A percentile compares a stretch with the other conserved stretches of the same genome.
Conservation (phyloP, 2,797 vertebrate species). For the Gobio occitaniae region DNA sequence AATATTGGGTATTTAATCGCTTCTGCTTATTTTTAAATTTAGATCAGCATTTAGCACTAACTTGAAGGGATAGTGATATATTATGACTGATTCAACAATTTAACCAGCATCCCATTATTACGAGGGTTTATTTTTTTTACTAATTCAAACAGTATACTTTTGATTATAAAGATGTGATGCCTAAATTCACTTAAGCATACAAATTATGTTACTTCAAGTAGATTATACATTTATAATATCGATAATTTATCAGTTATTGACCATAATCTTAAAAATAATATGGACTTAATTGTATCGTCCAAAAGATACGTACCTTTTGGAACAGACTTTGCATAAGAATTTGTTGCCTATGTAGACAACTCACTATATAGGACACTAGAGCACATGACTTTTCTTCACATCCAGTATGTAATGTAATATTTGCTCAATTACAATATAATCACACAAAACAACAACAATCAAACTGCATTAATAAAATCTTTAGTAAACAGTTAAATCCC, state of each 20-base stretch:
- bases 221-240: not conserved
- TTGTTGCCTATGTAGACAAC: not conserved
- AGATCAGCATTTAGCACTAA: not conserved
- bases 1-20: constrained; percentile 11
- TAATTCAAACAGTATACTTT: not conserved
- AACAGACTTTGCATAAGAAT: not conserved
- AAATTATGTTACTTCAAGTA: not conserved
- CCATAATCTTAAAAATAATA: not conserved
- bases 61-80: not conserved
- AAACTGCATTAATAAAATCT: constrained; percentile 13
- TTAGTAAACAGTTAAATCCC: constrained; percentile 35
- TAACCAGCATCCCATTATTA: not conserved
- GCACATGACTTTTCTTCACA: not conserved
- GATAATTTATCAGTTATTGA: not conserved
- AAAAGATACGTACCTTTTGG: not conserved
- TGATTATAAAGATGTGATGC: not conserved
- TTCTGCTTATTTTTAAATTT: not conserved
- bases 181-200: not conserved
- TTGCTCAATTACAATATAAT: constrained; percentile 13
- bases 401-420: not conserved
- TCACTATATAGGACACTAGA: not conserved
- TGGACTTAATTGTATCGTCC: not conserved
- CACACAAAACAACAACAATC: not conserved
- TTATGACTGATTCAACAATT: not conserved
- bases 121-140: not conserved